phyloP scores from a whole-genome alignment of 2,113 vertebrate species.

The Menura novaehollandiae region DNA sequence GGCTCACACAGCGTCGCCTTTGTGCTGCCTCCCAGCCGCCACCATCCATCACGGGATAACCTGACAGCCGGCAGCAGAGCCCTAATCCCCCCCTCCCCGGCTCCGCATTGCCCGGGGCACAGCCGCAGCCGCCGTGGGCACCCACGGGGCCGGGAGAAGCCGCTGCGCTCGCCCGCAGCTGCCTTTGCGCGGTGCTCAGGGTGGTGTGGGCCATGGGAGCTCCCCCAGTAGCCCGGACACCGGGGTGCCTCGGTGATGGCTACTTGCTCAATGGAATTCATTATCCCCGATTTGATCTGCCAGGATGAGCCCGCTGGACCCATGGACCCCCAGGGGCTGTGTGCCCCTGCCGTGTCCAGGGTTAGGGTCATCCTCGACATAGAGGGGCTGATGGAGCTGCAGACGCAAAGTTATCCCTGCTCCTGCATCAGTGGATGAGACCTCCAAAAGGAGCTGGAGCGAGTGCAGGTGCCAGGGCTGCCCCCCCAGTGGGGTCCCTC shows the following conservation, averaged over 20 bases:
- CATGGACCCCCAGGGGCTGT: rapidly evolving
- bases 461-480: not conserved
- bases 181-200: rapidly evolving
- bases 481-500: not conserved
- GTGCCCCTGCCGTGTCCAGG: rapidly evolving
- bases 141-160: not conserved
- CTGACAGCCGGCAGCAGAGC: constrained; percentile 80
- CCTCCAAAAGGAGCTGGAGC: not conserved
- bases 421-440: not conserved
- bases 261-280: rapidly evolving
- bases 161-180: rapidly evolving
- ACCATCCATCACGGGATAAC: constrained; percentile 87
- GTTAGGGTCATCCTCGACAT: not conserved
- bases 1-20: constrained; percentile 79
- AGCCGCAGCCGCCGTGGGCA: not conserved
- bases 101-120: not conserved
- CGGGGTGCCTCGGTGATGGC: rapidly evolving
- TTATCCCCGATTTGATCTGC: not conserved
- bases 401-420: rapidly evolving
- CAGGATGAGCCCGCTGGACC: rapidly evolving
- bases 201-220: rapidly evolving
- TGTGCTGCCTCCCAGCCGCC: constrained; percentile 85
- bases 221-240: rapidly evolving
- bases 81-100: constrained; percentile 69
- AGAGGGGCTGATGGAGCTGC: not conserved